phyloP scores from a whole-genome alignment of 2,888 invertebrate species.

The Dichetophora obliterata region DNA sequence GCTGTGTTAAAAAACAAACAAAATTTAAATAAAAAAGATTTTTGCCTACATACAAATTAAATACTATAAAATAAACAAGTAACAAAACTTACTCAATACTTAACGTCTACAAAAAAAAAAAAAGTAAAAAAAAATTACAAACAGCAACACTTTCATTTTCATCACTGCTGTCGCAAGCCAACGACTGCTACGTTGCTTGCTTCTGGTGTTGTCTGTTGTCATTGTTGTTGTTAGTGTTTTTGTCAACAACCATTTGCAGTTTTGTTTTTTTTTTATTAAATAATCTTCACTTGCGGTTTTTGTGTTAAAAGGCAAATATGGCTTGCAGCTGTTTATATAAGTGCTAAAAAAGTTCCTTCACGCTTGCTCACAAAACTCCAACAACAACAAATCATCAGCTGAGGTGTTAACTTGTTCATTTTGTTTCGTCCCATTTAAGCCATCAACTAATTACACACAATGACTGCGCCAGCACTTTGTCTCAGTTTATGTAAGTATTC shows the following conservation, averaged over 20 bases:
- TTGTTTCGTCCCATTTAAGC: slow-evolving; percentile 44
- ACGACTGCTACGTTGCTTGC: background rate
- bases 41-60: background rate
- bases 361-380: background rate
- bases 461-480: slow-evolving; percentile 54
- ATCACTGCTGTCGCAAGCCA: slow-evolving; percentile 35
- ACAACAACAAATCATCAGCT: background rate
- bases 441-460: slow-evolving; percentile 42
- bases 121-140: background rate
- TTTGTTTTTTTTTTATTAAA: slow-evolving; percentile 28
- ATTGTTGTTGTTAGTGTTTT: slow-evolving; percentile 28
- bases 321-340: background rate
- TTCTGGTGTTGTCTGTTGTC: slow-evolving; percentile 49
- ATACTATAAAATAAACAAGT: background rate
- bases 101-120: background rate
- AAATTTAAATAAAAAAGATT: background rate
- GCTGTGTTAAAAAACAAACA: background rate
- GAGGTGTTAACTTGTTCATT: background rate
- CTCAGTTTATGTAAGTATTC: slow-evolving; percentile 57
- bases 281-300: slow-evolving; percentile 4
- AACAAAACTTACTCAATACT: background rate
- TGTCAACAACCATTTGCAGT: slow-evolving; percentile 15
- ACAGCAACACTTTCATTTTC: slow-evolving; percentile 60
- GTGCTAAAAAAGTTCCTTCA: background rate
- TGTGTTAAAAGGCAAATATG: background rate